Conservation (phyloP, 2,113 vertebrate genomes). For the Actinemys pallida region DNA sequence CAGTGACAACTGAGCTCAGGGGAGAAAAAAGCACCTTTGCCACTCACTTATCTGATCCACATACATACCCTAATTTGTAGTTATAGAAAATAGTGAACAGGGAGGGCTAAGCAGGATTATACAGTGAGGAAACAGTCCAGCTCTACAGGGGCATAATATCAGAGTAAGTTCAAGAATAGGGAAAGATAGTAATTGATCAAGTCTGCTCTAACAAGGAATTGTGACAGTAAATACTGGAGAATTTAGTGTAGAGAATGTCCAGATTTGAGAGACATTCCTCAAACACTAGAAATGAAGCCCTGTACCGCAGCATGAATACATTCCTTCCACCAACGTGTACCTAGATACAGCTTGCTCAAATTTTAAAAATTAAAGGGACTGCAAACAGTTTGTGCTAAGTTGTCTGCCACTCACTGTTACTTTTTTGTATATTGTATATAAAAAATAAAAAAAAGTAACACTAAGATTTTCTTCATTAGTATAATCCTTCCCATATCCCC, state of each 20-base stretch:
- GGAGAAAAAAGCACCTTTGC: neutral
- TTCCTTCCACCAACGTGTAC: constrained; percentile 57
- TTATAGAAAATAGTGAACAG: neutral
- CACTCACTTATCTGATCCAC: neutral
- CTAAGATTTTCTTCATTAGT: constrained; percentile 35
- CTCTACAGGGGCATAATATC: neutral
- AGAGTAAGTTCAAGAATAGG: constrained; percentile 12
- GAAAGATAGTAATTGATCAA: constrained; percentile 54
- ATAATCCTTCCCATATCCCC: constrained; percentile 48
- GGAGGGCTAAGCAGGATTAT: neutral
- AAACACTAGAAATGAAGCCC: constrained; percentile 51
- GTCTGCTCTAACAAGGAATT: constrained; percentile 67
- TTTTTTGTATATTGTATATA: neutral
- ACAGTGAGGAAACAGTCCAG: neutral
- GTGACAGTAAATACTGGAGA: constrained; percentile 61
- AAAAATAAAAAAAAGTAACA: neutral
- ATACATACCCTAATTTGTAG: rapidly evolving
- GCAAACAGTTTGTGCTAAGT: constrained; percentile 80
- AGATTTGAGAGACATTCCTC: constrained; percentile 43
- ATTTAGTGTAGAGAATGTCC: constrained; percentile 51
- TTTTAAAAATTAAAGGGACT: constrained; percentile 54
- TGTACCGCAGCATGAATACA: constrained; percentile 60
- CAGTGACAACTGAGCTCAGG: neutral
- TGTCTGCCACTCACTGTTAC: constrained; percentile 52
- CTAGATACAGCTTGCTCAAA: constrained; percentile 70